These are phyloP conservation scores for Neogale vison DNA, from an alignment of 2,113 vertebrate species.

Conservation along the genomic window DNA sequence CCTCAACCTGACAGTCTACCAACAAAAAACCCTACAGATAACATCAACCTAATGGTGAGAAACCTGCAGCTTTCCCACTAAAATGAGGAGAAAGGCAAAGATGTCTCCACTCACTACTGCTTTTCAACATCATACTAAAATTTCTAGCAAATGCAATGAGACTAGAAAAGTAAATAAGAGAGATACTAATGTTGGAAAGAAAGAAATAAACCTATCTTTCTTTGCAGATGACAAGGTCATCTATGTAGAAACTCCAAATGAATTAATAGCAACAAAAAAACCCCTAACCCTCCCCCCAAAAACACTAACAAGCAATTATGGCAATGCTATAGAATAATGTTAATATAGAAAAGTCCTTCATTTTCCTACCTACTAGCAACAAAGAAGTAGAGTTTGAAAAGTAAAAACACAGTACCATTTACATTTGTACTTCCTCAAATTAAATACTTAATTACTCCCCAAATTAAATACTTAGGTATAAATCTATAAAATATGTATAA, in stretches of 20 bases:
- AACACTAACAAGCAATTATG: background rate
- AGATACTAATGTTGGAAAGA: background rate
- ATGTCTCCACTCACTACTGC: background rate
- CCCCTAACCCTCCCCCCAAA: background rate
- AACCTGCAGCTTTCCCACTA: background rate
- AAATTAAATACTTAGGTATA: background rate
- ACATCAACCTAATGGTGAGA: background rate
- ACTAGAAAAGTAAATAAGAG: background rate
- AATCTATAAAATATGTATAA: too few relatives aligned
- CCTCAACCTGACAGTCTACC: background rate
- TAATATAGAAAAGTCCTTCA: background rate
- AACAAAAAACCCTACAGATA: background rate
- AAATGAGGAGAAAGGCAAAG: background rate
- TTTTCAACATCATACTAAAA: background rate
- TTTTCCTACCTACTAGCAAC: background rate
- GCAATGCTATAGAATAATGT: background rate
- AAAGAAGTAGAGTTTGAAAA: background rate
- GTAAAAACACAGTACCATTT: background rate
- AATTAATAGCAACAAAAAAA: background rate
- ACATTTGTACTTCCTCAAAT: background rate
- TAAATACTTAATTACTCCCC: background rate
- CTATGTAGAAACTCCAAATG: background rate
- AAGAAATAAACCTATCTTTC: background rate
- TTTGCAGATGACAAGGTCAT: background rate
- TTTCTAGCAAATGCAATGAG: background rate